Evolutionary conservation across 2,113 vertebrate species (phyloP), one percentile per base, ranked within the genome.

Genomic region (Serilophus lunatus): DNA sequence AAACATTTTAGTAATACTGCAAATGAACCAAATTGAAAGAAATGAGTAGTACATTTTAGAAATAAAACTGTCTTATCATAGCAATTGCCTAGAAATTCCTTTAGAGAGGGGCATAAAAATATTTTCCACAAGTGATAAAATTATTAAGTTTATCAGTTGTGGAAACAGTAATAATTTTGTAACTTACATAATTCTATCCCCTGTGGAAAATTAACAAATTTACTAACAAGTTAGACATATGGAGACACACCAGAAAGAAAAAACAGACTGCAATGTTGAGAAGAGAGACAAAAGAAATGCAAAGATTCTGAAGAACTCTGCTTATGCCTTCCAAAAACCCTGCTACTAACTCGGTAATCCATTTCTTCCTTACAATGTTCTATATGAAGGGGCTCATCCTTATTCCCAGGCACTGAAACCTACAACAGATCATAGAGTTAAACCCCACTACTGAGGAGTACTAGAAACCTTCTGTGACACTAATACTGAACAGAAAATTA

Each of bases 401-500:
- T 65, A 70, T 10, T 65, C 9, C 33, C 36, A 61, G 31, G 8
- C 49, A 57, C 8, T 47, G 19, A 88, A 88, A 80, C 33, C 31
- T 29, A 28, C 63, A 71, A 35, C 35, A 15, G 0, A 90, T 13
- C 15, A 40, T 1, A 49, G 31, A 40, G 15, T 47, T 79, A 42
- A 49, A 19, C 5, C 6, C 23, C 18, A 51, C 19, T 72, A 56
- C 5, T 42, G 6, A 64, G 35, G 10, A 68, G 16, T 49, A 44
- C 44, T 74, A 74, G 18, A 81, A 82, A 81, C 24, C 3, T 64
- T 56, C 31, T 69, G 36, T 85, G 42, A 69, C 14, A 49, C 11
- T 68, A 81, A 47, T 7, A 74, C 18, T 51, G 33, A 75, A 42
- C 47, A n/a, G 50, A 70, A 11, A 70, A 96, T 94, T 97, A 99